Evolutionary conservation across 1,140 invertebrate species (phyloP).

Genomic region (Callitettix versicolor): DNA sequence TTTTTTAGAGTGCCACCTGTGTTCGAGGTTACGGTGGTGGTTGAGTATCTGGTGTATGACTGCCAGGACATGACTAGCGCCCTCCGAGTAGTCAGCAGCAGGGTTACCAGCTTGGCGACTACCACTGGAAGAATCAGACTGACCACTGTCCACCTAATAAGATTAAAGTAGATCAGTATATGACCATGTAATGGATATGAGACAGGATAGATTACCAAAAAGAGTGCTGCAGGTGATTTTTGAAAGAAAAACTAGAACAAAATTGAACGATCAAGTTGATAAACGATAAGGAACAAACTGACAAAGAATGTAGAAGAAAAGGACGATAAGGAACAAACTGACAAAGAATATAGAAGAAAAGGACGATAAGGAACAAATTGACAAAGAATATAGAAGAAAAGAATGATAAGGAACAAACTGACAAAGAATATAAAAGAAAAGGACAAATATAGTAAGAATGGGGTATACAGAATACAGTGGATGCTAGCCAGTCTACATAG

Average conservation of each 20-base stretch:
- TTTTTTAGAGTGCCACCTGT: constrained; percentile 87
- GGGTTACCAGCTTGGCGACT: constrained; percentile 48
- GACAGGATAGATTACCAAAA: not conserved
- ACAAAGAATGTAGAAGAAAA: too few relatives aligned
- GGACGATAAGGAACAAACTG: too few relatives aligned
- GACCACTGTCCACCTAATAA: constrained; percentile 16
- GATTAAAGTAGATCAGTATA: not conserved
- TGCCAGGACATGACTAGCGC: constrained; percentile 75
- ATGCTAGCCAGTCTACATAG: too few relatives aligned
- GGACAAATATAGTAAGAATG: too few relatives aligned
- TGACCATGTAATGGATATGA: not conserved
- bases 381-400: too few relatives aligned
- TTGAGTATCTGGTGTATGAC: constrained; percentile 91
- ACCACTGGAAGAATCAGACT: constrained; percentile 18
- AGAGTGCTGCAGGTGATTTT: not conserved
- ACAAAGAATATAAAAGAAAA: too few relatives aligned
- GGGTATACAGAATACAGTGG: too few relatives aligned
- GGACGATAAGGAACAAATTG: too few relatives aligned
- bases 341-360: too few relatives aligned
- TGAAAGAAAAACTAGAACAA: not conserved
- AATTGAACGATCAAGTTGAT: too few relatives aligned
- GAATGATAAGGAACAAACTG: too few relatives aligned
- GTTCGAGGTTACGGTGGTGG: constrained; percentile 84
- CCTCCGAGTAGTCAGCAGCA: constrained; percentile 91
- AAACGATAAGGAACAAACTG: too few relatives aligned